Percentiles rank a stretch among this genome's conserved stretches.
Conservation (phyloP, 2,113 vertebrate genomes). For the Butorides virescens region DNA sequence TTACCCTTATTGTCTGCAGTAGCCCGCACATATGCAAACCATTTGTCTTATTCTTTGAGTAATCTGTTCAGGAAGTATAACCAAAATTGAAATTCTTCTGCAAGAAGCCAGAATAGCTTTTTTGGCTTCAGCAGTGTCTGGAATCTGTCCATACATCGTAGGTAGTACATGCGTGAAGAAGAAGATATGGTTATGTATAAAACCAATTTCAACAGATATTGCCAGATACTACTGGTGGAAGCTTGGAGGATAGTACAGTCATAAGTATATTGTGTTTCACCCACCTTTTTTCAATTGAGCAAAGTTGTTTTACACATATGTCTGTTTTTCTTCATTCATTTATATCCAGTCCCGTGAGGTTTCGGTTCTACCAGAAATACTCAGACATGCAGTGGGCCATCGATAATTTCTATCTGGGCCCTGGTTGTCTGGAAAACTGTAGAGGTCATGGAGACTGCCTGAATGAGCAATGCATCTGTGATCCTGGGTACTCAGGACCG, state of each 20-base stretch:
- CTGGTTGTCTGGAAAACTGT: slow-evolving; percentile 89
- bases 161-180: not conserved
- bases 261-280: not conserved
- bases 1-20: not conserved
- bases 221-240: not conserved
- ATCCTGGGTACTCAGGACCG: slow-evolving; percentile 90
- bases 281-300: not conserved
- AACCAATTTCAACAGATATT: not conserved
- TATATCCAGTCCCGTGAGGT: slow-evolving; percentile 84
- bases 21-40: not conserved
- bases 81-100: not conserved
- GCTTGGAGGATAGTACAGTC: not conserved
- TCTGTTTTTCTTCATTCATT: slow-evolving; percentile 32
- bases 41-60: not conserved
- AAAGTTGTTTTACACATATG: not conserved
- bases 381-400: slow-evolving; percentile 95
- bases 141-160: not conserved
- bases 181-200: not conserved
- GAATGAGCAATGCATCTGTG: slow-evolving; percentile 92
- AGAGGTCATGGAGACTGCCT: slow-evolving; percentile 95
- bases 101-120: not conserved
- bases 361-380: slow-evolving; percentile 96
- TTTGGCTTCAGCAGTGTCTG: not conserved
- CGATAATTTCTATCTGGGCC: slow-evolving; percentile 97
- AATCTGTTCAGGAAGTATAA: not conserved